Conservation (phyloP, 1,140 invertebrate genomes). For the Aphelinus certus region DNA sequence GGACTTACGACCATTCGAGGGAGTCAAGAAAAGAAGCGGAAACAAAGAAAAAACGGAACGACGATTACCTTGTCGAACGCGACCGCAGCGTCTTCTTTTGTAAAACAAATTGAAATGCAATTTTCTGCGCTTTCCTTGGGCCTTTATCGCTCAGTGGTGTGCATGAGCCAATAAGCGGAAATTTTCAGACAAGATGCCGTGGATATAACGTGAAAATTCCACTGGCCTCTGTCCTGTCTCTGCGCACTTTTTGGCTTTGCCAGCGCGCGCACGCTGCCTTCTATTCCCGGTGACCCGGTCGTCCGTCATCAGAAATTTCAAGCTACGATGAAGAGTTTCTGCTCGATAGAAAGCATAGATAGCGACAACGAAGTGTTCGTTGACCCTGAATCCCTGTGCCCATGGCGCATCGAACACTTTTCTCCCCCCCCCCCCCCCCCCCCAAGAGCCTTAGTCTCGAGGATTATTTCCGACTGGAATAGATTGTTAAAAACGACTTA, state of each 20-base stretch:
- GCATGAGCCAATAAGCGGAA: background rate
- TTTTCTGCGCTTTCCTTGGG: conserved; percentile 51
- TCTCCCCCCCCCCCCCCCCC: too few species aligned
- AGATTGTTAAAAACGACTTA: too few species aligned
- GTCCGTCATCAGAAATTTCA: conserved; percentile 26
- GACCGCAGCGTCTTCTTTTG: background rate
- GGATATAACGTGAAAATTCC: conserved; percentile 48
- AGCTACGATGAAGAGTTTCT: background rate
- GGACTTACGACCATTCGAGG: too few species aligned
- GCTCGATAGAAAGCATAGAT: too few species aligned
- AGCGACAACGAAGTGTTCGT: too few species aligned
- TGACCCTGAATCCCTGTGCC: too few species aligned
- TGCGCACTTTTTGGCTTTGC: background rate
- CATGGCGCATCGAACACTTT: too few species aligned
- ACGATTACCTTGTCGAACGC: conserved; percentile 25
- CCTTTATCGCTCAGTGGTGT: background rate
- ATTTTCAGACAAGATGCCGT: conserved; percentile 38
- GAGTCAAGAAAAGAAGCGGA: too few species aligned
- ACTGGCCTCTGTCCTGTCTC: background rate
- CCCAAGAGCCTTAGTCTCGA: too few species aligned
- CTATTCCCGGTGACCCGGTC: background rate
- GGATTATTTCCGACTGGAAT: too few species aligned
- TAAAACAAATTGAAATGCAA: conserved; percentile 60
- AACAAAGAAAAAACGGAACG: background rate
- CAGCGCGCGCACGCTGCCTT: background rate